Evolutionary conservation across 2,888 invertebrate species (phyloP).

Genomic region (Clepsis dumicolana): DNA sequence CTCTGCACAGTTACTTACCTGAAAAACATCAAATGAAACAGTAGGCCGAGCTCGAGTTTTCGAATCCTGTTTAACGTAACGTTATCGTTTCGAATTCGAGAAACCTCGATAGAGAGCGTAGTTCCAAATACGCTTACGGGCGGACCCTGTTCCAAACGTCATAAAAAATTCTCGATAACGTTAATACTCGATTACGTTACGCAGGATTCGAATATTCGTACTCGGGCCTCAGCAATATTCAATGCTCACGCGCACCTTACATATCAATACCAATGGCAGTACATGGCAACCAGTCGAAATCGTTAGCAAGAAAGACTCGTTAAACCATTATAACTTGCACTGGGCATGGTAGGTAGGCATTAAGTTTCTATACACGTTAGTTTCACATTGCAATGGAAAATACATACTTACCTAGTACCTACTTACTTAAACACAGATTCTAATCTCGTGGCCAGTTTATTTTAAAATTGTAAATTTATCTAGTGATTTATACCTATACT

Average conservation of each 20-base stretch:
- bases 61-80: too few species aligned
- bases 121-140: too few species aligned
- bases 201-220: too few species aligned
- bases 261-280: slow-evolving; percentile 4
- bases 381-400: slow-evolving; percentile 30
- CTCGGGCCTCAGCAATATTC: slow-evolving; percentile 4
- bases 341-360: background rate
- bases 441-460: background rate
- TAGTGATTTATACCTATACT: background rate
- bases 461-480: background rate
- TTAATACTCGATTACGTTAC: too few species aligned
- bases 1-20: background rate
- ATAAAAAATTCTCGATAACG: too few species aligned
- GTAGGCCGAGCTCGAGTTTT: too few species aligned
- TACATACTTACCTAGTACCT: background rate
- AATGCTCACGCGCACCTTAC: slow-evolving; percentile 20
- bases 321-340: too few species aligned
- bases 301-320: slow-evolving; percentile 14
- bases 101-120: too few species aligned
- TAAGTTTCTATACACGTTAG: slow-evolving; percentile 30
- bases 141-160: too few species aligned
- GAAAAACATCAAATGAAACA: slow-evolving; percentile 19
- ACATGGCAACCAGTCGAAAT: background rate
- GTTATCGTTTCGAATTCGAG: too few species aligned
- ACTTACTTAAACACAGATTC: background rate